phyloP scores from a whole-genome alignment of 2,797 vertebrate species.

The Lepilemur septentrionalis region DNA sequence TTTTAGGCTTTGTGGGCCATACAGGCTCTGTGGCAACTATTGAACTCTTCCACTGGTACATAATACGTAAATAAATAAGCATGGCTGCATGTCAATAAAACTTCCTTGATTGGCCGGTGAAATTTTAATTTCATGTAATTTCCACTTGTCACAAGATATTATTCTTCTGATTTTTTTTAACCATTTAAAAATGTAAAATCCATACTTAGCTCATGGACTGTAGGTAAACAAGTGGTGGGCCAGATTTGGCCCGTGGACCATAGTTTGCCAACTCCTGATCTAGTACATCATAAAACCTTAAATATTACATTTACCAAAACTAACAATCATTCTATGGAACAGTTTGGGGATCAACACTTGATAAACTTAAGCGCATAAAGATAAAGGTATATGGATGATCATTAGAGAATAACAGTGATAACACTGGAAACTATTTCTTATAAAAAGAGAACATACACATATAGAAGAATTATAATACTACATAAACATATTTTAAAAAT shows the following conservation, averaged over 20 bases:
- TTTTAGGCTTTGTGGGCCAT: not conserved
- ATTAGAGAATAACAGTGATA: not conserved
- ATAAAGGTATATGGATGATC: not conserved
- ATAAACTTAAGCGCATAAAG: not conserved
- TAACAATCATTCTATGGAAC: not conserved
- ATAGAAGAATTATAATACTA: not conserved
- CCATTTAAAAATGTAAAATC: conserved; percentile 8
- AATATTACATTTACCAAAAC: not conserved
- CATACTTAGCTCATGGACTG: not conserved
- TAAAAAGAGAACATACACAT: not conserved
- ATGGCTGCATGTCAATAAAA: not conserved
- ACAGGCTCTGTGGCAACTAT: not conserved
- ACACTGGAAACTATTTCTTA: not conserved
- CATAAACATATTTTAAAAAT: not conserved
- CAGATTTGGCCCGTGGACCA: not conserved
- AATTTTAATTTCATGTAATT: not conserved
- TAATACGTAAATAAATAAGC: not conserved
- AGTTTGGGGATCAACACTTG: not conserved
- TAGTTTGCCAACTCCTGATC: not conserved
- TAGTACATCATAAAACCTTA: not conserved
- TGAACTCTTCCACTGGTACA: not conserved
- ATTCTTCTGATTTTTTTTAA: not conserved
- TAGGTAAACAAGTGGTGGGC: not conserved
- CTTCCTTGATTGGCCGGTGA: not conserved
- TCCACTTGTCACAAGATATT: not conserved